Evolutionary conservation across 2,888 invertebrate species (phyloP), one percentile per base, ranked within the genome.

Genomic region (Drosophila lutescens): DNA sequence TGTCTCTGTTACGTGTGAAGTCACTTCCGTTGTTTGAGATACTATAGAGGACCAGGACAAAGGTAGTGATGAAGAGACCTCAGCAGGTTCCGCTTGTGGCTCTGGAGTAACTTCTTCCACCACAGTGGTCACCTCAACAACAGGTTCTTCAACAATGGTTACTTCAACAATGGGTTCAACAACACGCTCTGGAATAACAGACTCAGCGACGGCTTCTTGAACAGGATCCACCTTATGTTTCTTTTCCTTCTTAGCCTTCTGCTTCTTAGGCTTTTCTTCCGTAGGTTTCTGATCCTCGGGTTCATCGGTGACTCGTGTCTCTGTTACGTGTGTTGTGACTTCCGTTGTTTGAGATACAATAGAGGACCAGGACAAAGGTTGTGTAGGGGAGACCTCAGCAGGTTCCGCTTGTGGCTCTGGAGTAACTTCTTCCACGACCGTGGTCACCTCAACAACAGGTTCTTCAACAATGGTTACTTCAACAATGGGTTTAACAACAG

Each of bases 31-130:
- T 36, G 40, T 56, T 38, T 70, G 67, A 2, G 61, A 74, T 34
- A 77, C 78, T 15, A 77, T 68, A 2, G 75, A 66, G 9, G 77
- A 78, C 77, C 77, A 77, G 1, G 78, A 78, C 15, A 53, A 20
- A 13, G 62, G 30, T 23, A 57, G 59, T 13, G 51, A 17, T 44
- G 38, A 5, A 3, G 12, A 8, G n/a, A 59, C 38, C 2, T 57
- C 51, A 3, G 32, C 30, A 1, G 47, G 10, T 32, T 44, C 36
- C 9, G 34, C 34, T 8, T 23, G 15, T 12, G 34, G 10, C 8
- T 60, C 53, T 3, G 59, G 32, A n/a, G 26, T n/a, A 26, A 38
- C 23, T 26, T 46, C 23, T 26, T 46, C 44, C 8, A 46, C 23
- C 3, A 23, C n/a, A 26, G 26, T 32, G 32, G 17, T 41, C 10